These are phyloP conservation scores for Cremastobaeus sp. DNA, from an alignment of 2,888 invertebrate species.

Conservation along the genomic window DNA sequence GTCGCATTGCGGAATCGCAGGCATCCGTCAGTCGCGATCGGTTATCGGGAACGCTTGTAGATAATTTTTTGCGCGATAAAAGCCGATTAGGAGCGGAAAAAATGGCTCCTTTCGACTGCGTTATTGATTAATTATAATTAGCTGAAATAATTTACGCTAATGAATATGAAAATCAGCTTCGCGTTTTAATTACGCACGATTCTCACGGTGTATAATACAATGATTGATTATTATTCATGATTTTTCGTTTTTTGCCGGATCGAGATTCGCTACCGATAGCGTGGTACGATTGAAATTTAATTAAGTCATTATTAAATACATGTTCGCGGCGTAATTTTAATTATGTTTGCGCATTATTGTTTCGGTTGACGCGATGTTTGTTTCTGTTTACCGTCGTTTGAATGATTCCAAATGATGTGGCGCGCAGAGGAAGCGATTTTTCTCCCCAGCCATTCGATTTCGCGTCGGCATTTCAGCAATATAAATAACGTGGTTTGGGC, in stretches of 20 bases:
- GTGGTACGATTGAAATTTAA: slow-evolving; percentile 31
- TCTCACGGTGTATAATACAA: slow-evolving; percentile 33
- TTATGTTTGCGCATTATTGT: not conserved
- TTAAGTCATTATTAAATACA: slow-evolving; percentile 27
- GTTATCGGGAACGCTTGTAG: not conserved
- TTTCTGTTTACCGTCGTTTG: too few species aligned
- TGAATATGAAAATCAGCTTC: slow-evolving; percentile 34
- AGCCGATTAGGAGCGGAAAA: not conserved
- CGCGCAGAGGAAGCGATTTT: too few species aligned
- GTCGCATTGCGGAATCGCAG: slow-evolving; percentile 3
- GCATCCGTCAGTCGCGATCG: not conserved
- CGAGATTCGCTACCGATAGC: slow-evolving; percentile 17
- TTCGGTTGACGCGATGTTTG: too few species aligned
- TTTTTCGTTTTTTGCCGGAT: slow-evolving; percentile 9
- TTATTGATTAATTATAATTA: slow-evolving; percentile 29
- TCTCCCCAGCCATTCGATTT: too few species aligned
- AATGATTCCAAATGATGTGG: too few species aligned
- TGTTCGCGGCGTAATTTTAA: slow-evolving; percentile 4
- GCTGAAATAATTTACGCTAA: slow-evolving; percentile 24
- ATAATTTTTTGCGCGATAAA: not conserved
- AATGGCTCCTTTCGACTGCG: not conserved
- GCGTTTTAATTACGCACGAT: slow-evolving; percentile 32
- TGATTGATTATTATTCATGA: slow-evolving; percentile 43
- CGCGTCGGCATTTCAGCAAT: too few species aligned
- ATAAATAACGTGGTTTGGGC: too few species aligned